Percentiles rank a stretch among this genome's conserved stretches.
Evolutionary conservation across 2,113 vertebrate genomes (phyloP).

Genomic region (Dicaeum eximium): DNA sequence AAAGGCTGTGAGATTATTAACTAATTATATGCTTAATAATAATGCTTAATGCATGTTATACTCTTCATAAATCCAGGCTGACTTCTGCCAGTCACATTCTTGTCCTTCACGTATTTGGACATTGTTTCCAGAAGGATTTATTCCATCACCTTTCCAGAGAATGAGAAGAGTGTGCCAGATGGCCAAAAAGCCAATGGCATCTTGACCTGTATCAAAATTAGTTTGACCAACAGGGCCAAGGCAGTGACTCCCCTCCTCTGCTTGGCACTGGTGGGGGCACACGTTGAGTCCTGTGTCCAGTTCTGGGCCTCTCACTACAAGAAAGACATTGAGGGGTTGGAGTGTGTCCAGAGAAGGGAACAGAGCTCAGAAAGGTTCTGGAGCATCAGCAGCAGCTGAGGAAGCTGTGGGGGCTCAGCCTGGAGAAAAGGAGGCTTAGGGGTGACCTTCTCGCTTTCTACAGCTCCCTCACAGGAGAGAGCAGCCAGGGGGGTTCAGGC

Average conservation of each 20-base stretch:
- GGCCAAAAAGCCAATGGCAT: not conserved
- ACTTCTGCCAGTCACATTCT: not conserved
- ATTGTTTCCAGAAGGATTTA: not conserved
- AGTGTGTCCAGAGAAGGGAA: not conserved
- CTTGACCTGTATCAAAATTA: not conserved
- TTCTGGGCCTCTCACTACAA: not conserved
- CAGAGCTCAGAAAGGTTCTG: rapidly evolving
- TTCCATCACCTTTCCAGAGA: not conserved
- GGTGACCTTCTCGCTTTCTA: not conserved
- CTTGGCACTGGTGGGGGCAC: not conserved
- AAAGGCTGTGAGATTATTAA: not conserved
- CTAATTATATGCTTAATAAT: not conserved
- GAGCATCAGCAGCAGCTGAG: not conserved
- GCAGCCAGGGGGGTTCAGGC: rapidly evolving
- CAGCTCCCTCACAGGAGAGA: not conserved
- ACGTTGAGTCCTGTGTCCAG: rapidly evolving
- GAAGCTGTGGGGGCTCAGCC: not conserved
- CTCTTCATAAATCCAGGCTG: not conserved
- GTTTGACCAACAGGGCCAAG: not conserved
- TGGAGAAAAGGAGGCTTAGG: not conserved
- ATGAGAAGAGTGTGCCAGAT: not conserved
- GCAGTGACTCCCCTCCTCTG: not conserved
- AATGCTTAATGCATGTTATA: not conserved
- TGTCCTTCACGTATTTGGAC: not conserved
- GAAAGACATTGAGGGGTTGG: not conserved